Evolutionary conservation across 2,113 vertebrate genomes (phyloP), one percentile per base, ranked within the genome.

Genomic region (Apistogramma diplotaenia): DNA sequence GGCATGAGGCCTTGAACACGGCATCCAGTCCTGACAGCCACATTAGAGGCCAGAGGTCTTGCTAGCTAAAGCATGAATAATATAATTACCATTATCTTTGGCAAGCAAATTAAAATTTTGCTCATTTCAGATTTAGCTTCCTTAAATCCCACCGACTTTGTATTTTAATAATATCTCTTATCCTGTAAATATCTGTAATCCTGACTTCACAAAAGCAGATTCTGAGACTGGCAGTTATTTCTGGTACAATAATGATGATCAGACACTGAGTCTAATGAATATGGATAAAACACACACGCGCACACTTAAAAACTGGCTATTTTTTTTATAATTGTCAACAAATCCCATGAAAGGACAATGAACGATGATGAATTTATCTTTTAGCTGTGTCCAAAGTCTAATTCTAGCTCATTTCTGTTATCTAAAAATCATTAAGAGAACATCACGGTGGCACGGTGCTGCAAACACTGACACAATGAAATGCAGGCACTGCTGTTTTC

Each of bases 131-230:
- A 49, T 57, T 62, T 74, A 55, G 13, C 25, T 61, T 31, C 19
- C 19, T 43, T 46, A 55, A 55, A 62, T 5, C 23, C 8, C 15
- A 31, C 23, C 12, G 23, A 61, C 54, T 27, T 67, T 33, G 40
- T 31, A 79, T 77, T 77, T 60, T 56, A 76, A 76, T 70, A 70
- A 51, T 51, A 70, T 70, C 25, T 70, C 3, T 70, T 70, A 49
- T 70, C 43, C 16, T 70, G 25, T 70, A 51, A 70, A 72, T 54
- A 19, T 27, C 43, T 27, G 11, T 60, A 60, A 74, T 61, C 59
- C 49, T 31, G 25, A 37, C 11, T 70, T 76, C 18, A 27, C 55
- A 60, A 18, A 54, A 51, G 40, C 55, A 67, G 12, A 57, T 77
- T 35, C 27, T 11, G 31, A 77, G 3, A 82, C 51, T 59, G 59